A percentile compares a stretch with the other conserved stretches of the same genome.
Conservation (phyloP, 2,797 vertebrate species). For the Catamblyrhynchus diadema region DNA sequence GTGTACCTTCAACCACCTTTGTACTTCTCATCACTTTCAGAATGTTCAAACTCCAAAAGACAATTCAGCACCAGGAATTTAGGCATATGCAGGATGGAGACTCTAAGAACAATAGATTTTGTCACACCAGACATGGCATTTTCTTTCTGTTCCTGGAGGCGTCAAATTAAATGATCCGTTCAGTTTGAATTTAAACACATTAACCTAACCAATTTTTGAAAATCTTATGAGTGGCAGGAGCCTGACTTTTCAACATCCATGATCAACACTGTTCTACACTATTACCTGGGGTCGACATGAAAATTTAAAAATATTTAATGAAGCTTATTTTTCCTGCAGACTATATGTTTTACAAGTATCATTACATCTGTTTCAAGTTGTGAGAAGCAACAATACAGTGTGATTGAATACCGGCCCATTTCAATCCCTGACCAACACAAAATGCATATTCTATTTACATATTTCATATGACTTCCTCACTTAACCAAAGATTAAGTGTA, state of each 20-base stretch:
- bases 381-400: not conserved
- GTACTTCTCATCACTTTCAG: not conserved
- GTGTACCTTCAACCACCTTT: not conserved
- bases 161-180: not conserved
- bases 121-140: not conserved
- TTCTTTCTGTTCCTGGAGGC: not conserved
- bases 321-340: not conserved
- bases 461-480: not conserved
- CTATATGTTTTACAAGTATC: not conserved
- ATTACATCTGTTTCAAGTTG: not conserved
- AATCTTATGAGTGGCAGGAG: not conserved
- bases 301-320: not conserved
- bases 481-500: not conserved
- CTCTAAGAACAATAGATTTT: not conserved
- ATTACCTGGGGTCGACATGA: not conserved
- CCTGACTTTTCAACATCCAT: not conserved
- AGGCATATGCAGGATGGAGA: not conserved
- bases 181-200: not conserved
- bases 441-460: not conserved
- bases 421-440: not conserved
- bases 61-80: not conserved
- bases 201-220: not conserved
- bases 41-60: not conserved
- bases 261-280: not conserved
- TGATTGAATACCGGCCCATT: not conserved